Evolutionary conservation across 2,888 invertebrate genomes (phyloP), one percentile per base, ranked within the genome.

Genomic region (Dicranocentrus wangi): DNA sequence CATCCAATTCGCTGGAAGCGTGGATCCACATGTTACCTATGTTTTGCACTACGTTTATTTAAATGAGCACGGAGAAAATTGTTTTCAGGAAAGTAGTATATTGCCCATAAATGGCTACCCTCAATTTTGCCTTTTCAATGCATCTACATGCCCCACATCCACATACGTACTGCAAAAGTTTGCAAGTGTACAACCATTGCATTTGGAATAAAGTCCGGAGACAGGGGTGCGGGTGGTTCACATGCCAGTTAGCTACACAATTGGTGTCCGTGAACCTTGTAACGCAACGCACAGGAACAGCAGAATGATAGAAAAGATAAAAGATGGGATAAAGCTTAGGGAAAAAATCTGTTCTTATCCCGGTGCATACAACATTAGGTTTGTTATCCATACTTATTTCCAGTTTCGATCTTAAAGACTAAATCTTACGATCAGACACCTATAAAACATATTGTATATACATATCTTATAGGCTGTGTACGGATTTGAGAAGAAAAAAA

Each of bases 401-500:
- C 73, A 65, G 63, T 73, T 53, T 63, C 13, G 43, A 10, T 32
- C 3, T 32, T 32, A 32, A 32, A 32, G 32, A 10, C 32, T 32
- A 32, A 3, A 32, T 10, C 32, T 32, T 3, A 32, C 32, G 10
- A 32, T 32, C n/a, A n/a, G n/a, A n/a, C n/a, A n/a, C n/a, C n/a
- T n/a, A n/a, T n/a, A 32, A 32, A 32, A 10, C 10, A 32, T 32
- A 32, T 10, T 7, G 32, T 32, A 28, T 58, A 27, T n/a, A 61
- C 19, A 61, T 60, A 13, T 32, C 10, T 28, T 32, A 61, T 32
- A 7, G 8, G 27, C 10, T 65, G 5, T 23, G 2, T 21, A 43
- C 5, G 51, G 32, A 68, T 63, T 51, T 55, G n/a, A 79, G 60
- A 75, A 65, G 68, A 66, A 78, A 78, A 61, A 66, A 82, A 76